Base-by-base conservation (phyloP, 2,888 invertebrate genomes). In the Patella ulyssiponensis region DNA sequence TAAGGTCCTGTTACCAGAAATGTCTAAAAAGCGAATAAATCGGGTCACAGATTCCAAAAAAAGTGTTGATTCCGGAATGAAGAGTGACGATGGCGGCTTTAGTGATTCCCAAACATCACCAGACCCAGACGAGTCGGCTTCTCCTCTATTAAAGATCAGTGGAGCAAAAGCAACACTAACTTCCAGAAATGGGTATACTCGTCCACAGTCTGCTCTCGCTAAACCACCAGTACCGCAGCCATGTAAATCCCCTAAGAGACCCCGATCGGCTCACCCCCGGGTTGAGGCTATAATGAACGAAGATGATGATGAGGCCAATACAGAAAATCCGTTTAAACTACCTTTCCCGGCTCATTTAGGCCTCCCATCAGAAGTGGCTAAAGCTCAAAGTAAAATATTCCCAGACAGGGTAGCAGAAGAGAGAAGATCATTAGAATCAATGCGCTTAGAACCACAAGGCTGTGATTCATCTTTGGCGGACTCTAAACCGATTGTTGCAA, bases 261-360 rank as follows among this genome's bases (percentile, higher is more conserved):
- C 87, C 9, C 74, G 53, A 27, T 79, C 81, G 14, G 80, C 82
- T 12, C 70, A 78, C 44, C 84, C 83, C 23, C 83, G 81, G 73
- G 80, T 81, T n/a, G 84, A 86, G 51, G 82, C 82, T 54, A 71
- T 84, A 3, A 83, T 85, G 84, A 79, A 81, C 54, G 82, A 81
- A 17, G 82, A 84, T 69, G 81, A 83, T 53, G 73, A 78, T 11
- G 72, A 80, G 2, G 70, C 76, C 15, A 52, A 23, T 14, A 17
- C 69, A 33, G 27, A 72, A n/a, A 86, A 85, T 75, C 85, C 86
- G 1, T 87, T 83, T 75, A 78, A 75, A 69, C 73, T 87, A 44
- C 88, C 88, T 1, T 89, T 88, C 80, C 83, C 87, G 15, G 82
- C 83, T 17, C 85, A 87, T 14, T 71, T 82, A 69, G 87, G 88